phyloP scores from a whole-genome alignment of 2,113 vertebrate species.

The Leiothrix lutea region DNA sequence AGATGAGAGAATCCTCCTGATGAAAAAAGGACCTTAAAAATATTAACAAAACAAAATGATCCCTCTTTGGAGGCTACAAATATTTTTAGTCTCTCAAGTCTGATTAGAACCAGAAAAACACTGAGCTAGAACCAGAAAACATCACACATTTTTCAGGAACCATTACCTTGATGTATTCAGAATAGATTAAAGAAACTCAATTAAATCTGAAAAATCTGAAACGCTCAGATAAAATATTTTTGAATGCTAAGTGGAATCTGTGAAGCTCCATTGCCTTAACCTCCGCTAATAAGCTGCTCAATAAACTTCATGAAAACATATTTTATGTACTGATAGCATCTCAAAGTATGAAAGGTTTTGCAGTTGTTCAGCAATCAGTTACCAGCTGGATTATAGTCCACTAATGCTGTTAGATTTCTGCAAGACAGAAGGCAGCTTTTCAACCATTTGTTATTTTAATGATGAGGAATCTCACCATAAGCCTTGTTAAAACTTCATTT shows the following conservation, averaged over 20 bases:
- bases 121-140: not conserved
- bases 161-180: not conserved
- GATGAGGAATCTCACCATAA: slow-evolving; percentile 72
- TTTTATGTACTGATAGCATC: slow-evolving; percentile 38
- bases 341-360: slow-evolving; percentile 46
- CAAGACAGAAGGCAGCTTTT: slow-evolving; percentile 73
- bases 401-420: slow-evolving; percentile 69
- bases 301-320: slow-evolving; percentile 52
- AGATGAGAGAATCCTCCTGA: not conserved
- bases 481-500: slow-evolving; percentile 78
- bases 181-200: slow-evolving; percentile 2
- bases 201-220: slow-evolving; percentile 32
- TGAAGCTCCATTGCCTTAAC: slow-evolving; percentile 36
- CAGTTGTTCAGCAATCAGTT: slow-evolving; percentile 54
- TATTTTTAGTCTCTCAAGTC: not conserved
- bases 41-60: not conserved
- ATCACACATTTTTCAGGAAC: not conserved
- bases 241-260: slow-evolving; percentile 29
- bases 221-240: slow-evolving; percentile 15
- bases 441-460: slow-evolving; percentile 77
- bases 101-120: not conserved
- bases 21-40: not conserved
- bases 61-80: not conserved
- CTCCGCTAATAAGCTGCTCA: slow-evolving; percentile 48
- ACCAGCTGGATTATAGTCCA: slow-evolving; percentile 74